phyloP scores from a whole-genome alignment of 2,888 invertebrate genomes.

The Drosophila koepferae region DNA sequence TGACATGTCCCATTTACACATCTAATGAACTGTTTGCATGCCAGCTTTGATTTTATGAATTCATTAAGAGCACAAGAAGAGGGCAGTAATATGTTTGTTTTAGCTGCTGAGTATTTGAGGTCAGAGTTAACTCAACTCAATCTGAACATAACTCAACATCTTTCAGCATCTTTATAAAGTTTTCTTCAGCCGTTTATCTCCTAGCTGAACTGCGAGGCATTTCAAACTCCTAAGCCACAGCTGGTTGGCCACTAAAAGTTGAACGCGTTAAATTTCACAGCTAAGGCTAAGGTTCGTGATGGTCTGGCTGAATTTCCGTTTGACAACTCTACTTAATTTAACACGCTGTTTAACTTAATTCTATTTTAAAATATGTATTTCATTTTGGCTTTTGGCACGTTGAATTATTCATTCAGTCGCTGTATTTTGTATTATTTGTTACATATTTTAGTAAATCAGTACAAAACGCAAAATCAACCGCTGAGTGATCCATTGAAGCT shows the following conservation, averaged over 20 bases:
- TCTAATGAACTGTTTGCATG: conserved; percentile 9
- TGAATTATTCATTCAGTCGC: conserved; percentile 7
- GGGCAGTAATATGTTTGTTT: background rate
- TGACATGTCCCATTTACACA: conserved; percentile 23
- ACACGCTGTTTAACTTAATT: conserved; percentile 10
- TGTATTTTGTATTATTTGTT: conserved; percentile 5
- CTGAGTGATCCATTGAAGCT: conserved; percentile 9
- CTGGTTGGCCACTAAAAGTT: conserved; percentile 35
- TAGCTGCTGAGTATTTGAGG: background rate
- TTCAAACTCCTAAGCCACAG: conserved; percentile 16
- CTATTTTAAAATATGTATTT: conserved; percentile 5
- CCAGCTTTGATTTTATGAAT: background rate
- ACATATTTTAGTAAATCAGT: conserved; percentile 2
- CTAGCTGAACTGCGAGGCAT: background rate
- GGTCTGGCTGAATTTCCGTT: background rate
- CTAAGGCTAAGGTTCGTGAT: background rate
- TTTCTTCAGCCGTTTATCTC: conserved; percentile 13
- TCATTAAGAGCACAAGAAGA: background rate
- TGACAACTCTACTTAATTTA: conserved; percentile 18
- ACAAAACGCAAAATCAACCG: conserved; percentile 15
- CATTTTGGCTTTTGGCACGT: background rate
- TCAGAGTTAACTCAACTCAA: background rate
- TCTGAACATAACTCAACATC: background rate
- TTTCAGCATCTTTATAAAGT: conserved; percentile 15
- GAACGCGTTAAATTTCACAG: conserved; percentile 34